A percentile compares a stretch with the other conserved stretches of the same genome.
Conservation (phyloP, 2,797 vertebrate genomes). For the Amniataba percoides region DNA sequence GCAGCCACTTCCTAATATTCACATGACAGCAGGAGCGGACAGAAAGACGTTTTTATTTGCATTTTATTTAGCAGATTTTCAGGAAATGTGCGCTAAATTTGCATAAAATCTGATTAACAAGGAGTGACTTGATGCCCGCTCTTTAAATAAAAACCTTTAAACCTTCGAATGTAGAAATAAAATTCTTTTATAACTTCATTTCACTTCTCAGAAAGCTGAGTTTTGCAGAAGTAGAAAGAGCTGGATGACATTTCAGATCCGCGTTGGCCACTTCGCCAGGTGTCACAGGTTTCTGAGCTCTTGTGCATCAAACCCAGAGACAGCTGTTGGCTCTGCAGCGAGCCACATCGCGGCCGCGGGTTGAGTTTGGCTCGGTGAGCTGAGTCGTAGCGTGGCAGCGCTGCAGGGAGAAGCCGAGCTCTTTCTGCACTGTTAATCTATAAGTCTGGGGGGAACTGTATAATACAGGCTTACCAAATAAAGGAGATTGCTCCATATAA, state of each 20-base stretch:
- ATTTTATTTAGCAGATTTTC: not conserved
- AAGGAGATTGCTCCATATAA: conserved; percentile 79
- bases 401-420: conserved; percentile 46
- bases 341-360: conserved; percentile 38
- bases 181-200: not conserved
- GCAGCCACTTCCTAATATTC: not conserved
- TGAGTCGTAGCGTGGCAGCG: conserved; percentile 29
- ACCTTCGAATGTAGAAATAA: not conserved
- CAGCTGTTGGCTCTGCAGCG: conserved; percentile 28
- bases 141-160: not conserved
- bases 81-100: not conserved
- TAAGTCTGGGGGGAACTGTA: conserved; percentile 77
- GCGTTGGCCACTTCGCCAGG: conserved; percentile 1
- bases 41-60: too few species aligned
- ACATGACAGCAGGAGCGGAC: too few species aligned
- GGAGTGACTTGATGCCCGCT: not conserved
- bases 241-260: not conserved
- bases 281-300: conserved; percentile 34
- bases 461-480: conserved; percentile 79
- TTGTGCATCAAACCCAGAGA: conserved; percentile 26
- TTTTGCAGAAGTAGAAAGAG: not conserved
- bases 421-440: conserved; percentile 59
- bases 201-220: not conserved
- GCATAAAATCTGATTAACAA: not conserved
- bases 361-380: conserved; percentile 38